These are phyloP conservation scores for Actinia equina DNA, from an alignment of 64 coral and sea anemone genomes.

Conservation along the genomic window DNA sequence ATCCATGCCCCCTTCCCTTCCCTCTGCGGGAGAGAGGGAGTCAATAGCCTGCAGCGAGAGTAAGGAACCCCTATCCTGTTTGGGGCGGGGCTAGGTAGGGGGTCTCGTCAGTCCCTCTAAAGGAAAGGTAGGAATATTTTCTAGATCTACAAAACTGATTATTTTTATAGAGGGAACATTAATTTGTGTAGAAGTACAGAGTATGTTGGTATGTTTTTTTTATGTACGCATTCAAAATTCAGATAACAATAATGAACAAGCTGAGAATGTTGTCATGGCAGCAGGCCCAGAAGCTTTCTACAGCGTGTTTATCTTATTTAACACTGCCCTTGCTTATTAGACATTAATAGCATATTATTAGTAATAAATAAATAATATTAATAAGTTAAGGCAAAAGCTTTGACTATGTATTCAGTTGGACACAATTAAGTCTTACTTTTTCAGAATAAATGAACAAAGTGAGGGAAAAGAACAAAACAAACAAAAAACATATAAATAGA, in stretches of 20 bases:
- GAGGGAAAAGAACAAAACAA: background rate
- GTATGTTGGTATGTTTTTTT: background rate
- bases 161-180: too few relatives aligned
- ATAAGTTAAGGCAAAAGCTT: background rate
- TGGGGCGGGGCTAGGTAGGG: too few relatives aligned
- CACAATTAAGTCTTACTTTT: background rate
- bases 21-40: too few relatives aligned
- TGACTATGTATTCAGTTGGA: background rate
- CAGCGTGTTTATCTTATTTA: background rate
- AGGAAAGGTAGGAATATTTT: background rate
- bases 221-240: too few relatives aligned
- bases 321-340: slow-evolving; percentile 1
- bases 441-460: background rate
- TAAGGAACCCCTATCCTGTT: too few relatives aligned
- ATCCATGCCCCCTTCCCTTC: too few relatives aligned
- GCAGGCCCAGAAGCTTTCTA: background rate
- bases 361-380: background rate
- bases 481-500: background rate
- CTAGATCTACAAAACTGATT: background rate
- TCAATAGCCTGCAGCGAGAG: too few relatives aligned
- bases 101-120: too few relatives aligned
- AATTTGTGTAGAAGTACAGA: background rate
- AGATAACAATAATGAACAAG: background rate
- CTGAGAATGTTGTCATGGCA: background rate
- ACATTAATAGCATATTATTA: background rate